These are phyloP conservation scores for Nomada lathburiana DNA, from an alignment of 2,888 invertebrate genomes.

Conservation along the genomic window DNA sequence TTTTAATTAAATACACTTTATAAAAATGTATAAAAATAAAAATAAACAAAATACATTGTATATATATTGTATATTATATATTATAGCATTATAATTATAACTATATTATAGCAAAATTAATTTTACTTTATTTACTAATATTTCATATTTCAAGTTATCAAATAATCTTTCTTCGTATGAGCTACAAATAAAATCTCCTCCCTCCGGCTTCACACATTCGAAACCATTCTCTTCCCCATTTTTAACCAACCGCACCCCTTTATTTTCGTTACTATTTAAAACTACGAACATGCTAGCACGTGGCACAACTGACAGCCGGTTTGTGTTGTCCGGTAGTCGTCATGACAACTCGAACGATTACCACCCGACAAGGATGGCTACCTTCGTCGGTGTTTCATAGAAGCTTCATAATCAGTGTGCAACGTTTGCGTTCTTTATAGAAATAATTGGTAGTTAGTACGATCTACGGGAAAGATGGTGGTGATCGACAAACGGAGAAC, in stretches of 20 bases:
- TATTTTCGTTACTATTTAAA: not conserved
- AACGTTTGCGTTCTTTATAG: not conserved
- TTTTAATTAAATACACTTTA: too few relatives aligned
- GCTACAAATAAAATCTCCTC: too few relatives aligned
- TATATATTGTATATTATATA: too few relatives aligned
- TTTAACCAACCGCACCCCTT: not conserved
- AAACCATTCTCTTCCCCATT: not conserved
- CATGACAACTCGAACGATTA: slow-evolving; percentile 61
- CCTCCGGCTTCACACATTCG: not conserved
- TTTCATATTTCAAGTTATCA: too few relatives aligned
- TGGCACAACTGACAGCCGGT: slow-evolving; percentile 44
- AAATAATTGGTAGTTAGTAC: not conserved
- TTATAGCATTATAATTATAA: too few relatives aligned
- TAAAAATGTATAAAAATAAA: too few relatives aligned
- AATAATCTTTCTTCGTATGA: too few relatives aligned
- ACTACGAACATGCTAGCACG: slow-evolving; percentile 32
- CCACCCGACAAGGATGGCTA: slow-evolving; percentile 20
- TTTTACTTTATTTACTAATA: too few relatives aligned
- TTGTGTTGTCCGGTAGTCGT: slow-evolving; percentile 64
- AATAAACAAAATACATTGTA: too few relatives aligned
- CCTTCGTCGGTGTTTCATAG: slow-evolving; percentile 12
- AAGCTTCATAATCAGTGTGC: not conserved
- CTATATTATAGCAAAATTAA: too few relatives aligned
- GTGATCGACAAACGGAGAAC: slow-evolving; percentile 74
- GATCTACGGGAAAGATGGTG: slow-evolving; percentile 50